Evolutionary conservation across 2,888 invertebrate species (phyloP), one percentile per base, ranked within the genome.

Genomic region (Eurytoma californica): DNA sequence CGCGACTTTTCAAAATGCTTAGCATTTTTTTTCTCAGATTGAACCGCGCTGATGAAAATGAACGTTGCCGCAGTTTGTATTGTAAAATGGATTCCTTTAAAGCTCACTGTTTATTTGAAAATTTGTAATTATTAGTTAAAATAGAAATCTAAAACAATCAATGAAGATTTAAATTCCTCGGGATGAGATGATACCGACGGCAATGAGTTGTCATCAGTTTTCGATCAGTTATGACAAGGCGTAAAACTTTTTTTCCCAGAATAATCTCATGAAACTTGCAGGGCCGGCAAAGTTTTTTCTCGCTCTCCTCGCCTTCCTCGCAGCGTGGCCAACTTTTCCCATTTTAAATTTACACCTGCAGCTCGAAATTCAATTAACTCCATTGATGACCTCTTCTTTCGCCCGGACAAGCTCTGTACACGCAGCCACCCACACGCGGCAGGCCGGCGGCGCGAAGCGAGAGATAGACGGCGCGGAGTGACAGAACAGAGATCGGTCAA

Each of bases 401-500:
- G 20, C 18, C 24, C 66, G 49, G 73, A 68, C 24, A 9, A 66
- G 70, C 47, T 16, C 58, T 53, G 24, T 61, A 14, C 53, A 66
- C 63, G 57, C 57, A 70, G 16, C 14, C 28, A 63, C 28, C 20
- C 53, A 49, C 12, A n/a, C 3, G 39, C 53, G 49, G 0, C 4
- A 28, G 13, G 47, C 47, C 7, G n/a, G 24, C 16, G n/a, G 12
- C 39, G 30, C 60, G 49, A 57, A 28, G 30, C 57, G 77, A 82
- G 68, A 65, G 77, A 72, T 69, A 65, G 70, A 68, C 28, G 78
- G 58, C n/a, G 69, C 39, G 49, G 55, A 77, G 51, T 65, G 70
- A 72, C 65, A 82, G 80, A 82, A 79, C 73, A 78, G 80, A 82
- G 82, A 77, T 81, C 83, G 80, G 82, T 83, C 83, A 82, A 83